Conservation (phyloP, 2,113 vertebrate genomes). For the Malaclemys terrapin region DNA sequence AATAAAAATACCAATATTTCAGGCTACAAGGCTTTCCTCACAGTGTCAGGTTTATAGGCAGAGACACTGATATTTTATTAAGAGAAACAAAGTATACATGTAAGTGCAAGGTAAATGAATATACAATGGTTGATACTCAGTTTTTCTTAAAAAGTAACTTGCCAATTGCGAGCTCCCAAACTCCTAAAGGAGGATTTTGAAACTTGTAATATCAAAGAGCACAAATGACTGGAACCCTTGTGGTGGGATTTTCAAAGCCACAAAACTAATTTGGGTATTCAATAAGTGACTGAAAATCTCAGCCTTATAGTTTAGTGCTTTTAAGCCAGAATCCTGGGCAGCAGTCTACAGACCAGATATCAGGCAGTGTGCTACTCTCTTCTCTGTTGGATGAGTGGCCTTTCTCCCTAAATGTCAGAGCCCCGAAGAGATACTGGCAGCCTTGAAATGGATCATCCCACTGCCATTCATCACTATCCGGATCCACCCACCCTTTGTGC, state of each 20-base stretch:
- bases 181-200: neutral
- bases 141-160: neutral
- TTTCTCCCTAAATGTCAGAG: constrained; percentile 41
- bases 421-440: constrained; percentile 34
- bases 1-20: constrained; percentile 27
- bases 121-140: neutral
- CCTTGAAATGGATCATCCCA: neutral
- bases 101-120: neutral
- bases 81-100: neutral
- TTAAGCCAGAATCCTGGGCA: neutral
- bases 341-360: constrained; percentile 58
- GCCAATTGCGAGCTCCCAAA: neutral
- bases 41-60: neutral
- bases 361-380: constrained; percentile 65
- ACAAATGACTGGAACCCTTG: neutral
- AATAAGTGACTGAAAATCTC: constrained; percentile 9
- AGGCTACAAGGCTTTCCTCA: constrained; percentile 19
- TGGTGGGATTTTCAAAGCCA: constrained; percentile 23
- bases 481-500: neutral
- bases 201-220: neutral
- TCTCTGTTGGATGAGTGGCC: constrained; percentile 42
- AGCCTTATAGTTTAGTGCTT: constrained; percentile 63
- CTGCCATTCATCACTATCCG: neutral
- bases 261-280: constrained; percentile 40
- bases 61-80: constrained; percentile 45